Evolutionary conservation across 2,797 vertebrate species (phyloP), one percentile per base, ranked within the genome.

Genomic region (Hippoglossus hippoglossus): DNA sequence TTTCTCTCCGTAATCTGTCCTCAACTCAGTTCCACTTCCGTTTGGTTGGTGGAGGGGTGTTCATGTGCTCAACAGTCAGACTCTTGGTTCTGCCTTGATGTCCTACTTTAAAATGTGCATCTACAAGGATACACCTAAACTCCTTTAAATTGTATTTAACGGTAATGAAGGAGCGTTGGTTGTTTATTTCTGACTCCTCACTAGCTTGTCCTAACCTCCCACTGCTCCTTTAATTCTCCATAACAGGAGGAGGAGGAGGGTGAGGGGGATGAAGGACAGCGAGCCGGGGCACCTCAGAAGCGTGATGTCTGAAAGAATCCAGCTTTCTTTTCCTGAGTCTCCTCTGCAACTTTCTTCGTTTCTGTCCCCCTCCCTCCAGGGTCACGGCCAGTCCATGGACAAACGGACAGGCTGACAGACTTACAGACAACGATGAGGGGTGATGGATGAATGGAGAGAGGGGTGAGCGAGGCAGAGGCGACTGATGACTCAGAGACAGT

Each of bases 351-450:
- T 81, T 89, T 87, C 86, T 89, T 92, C 50, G 85, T 87, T 86
- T 88, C 88, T 81, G 90, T 89, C 91, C 92, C 91, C 92, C 91
- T 84, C 84, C 91, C 90, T 90, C 82, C 87, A 80, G 91, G 90
- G 90, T 94, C 88, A 85, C 79, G 80, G 89, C 93, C 93, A 89
- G 93, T 94, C 94, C 93, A 94, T 94, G 88, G 87, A 87, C 77
- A 25, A 65, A 61, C 44, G 41, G 72, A 80, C 61, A 25, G 79
- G 73, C 73, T 46, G 75, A 73, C 53, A 15, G 81, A 66, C 73
- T 21, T 10, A 84, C 61, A 50, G 83, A 79, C 60, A 26, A 15
- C 58, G 79, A 24, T 22, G 57, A 12, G 2, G 28, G 84, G 82
- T 73, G 68, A 52, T 41, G 73, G 83, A 83, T 36, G 34, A 76